Evolutionary conservation across 2,113 vertebrate species (phyloP).

Genomic region (Cryptoleucopteryx plumbea): DNA sequence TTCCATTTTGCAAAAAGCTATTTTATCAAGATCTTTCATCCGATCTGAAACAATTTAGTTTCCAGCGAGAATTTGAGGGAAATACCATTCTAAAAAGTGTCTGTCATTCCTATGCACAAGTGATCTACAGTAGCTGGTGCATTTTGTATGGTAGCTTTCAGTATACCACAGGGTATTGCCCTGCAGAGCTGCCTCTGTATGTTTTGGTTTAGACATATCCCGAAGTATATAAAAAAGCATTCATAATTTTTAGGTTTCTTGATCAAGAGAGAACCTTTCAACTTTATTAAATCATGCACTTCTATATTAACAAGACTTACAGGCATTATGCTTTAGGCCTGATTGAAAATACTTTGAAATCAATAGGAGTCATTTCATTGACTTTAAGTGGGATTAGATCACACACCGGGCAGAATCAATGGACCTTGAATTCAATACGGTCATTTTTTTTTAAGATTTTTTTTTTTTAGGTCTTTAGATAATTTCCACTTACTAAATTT

Average conservation of each 20-base stretch:
- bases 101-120: background rate
- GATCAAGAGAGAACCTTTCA: background rate
- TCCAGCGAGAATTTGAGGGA: background rate
- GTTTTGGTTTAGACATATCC: background rate
- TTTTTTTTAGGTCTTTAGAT: background rate
- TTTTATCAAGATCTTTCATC: background rate
- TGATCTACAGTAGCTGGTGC: background rate
- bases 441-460: background rate
- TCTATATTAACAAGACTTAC: background rate
- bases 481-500: background rate
- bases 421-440: background rate
- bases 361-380: background rate
- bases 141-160: background rate
- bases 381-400: background rate
- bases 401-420: background rate
- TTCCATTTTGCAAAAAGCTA: background rate
- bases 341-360: background rate
- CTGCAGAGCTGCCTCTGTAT: background rate
- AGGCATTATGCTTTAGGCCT: background rate
- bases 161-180: background rate
- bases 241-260: background rate
- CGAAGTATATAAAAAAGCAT: background rate
- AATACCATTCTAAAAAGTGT: background rate
- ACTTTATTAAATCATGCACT: background rate
- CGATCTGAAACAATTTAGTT: background rate